Evolutionary conservation across 2,888 invertebrate species (phyloP).

Genomic region (Tuberolachnus salignus): DNA sequence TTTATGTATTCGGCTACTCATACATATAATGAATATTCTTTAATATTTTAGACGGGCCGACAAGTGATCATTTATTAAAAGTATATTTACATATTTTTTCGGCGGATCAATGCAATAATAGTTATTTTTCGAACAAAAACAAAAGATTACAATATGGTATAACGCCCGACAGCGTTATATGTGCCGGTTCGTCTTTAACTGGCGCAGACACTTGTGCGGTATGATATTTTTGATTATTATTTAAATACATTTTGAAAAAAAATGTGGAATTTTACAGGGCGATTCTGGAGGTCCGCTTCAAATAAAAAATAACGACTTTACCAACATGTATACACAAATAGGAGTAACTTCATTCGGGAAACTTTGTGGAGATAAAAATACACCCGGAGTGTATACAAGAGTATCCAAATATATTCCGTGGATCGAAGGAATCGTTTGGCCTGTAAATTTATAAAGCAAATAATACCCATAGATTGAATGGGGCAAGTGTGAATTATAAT

Average conservation of each 20-base stretch:
- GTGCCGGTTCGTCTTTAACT: conserved; percentile 63
- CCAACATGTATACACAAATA: conserved; percentile 66
- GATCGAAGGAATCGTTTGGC: conserved; percentile 70
- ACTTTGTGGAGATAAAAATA: conserved; percentile 63
- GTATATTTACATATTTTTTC: conserved; percentile 57
- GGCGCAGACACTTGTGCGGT: conserved; percentile 64
- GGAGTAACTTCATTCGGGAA: conserved; percentile 68
- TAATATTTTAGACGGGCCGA: conserved; percentile 45
- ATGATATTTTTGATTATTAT: conserved; percentile 2
- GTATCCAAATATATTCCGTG: conserved; percentile 67
- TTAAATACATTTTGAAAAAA: not conserved
- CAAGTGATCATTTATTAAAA: conserved; percentile 57
- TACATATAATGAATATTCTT: not conserved
- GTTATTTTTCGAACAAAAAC: conserved; percentile 46
- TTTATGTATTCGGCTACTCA: not conserved
- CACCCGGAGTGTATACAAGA: conserved; percentile 69
- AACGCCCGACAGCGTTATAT: conserved; percentile 61
- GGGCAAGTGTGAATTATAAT: too few species aligned
- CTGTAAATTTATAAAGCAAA: too few species aligned
- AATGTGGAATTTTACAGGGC: conserved; percentile 65
- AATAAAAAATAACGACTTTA: conserved; percentile 58
- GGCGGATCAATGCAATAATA: conserved; percentile 47
- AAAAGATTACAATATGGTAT: conserved; percentile 56
- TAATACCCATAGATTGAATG: too few species aligned
- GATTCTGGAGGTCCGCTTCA: conserved; percentile 79